These are phyloP conservation scores for Nycticorax nycticorax DNA, from an alignment of 2,113 vertebrate genomes.

Conservation along the genomic window DNA sequence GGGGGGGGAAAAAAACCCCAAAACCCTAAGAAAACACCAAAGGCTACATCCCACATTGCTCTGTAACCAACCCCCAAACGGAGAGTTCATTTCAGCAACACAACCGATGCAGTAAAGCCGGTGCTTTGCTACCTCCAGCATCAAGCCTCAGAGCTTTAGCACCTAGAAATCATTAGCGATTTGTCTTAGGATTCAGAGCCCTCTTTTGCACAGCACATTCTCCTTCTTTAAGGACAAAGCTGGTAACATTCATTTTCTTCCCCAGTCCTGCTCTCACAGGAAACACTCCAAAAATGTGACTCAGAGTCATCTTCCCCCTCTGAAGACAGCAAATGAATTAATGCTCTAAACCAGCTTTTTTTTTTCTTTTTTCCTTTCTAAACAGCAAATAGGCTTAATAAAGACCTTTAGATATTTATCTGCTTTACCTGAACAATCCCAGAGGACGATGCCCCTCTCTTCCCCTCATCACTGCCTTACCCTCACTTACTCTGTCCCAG, in stretches of 20 bases:
- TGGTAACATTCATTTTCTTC: background rate
- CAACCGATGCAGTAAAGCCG: background rate
- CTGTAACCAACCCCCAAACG: background rate
- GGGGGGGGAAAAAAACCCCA: background rate
- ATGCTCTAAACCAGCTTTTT: background rate
- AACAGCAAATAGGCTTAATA: background rate
- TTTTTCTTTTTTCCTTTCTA: background rate
- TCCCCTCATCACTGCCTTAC: background rate
- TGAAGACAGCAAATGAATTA: background rate
- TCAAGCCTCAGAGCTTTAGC: background rate
- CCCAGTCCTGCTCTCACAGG: background rate
- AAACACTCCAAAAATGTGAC: background rate
- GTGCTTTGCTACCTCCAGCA: background rate
- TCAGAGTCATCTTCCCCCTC: background rate
- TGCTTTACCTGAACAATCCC: background rate
- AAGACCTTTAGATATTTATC: background rate
- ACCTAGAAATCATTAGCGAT: background rate
- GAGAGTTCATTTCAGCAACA: background rate
- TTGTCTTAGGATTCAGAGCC: background rate
- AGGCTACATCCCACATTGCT: background rate
- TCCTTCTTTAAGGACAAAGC: background rate
- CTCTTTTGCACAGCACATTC: accelerated
- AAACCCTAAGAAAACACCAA: background rate
- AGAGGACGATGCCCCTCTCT: background rate
- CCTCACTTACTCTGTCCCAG: background rate